Percentiles rank a stretch among this genome's conserved stretches.
Evolutionary conservation across 1,140 invertebrate genomes (phyloP).

Genomic region (Steinernema feltiae): DNA sequence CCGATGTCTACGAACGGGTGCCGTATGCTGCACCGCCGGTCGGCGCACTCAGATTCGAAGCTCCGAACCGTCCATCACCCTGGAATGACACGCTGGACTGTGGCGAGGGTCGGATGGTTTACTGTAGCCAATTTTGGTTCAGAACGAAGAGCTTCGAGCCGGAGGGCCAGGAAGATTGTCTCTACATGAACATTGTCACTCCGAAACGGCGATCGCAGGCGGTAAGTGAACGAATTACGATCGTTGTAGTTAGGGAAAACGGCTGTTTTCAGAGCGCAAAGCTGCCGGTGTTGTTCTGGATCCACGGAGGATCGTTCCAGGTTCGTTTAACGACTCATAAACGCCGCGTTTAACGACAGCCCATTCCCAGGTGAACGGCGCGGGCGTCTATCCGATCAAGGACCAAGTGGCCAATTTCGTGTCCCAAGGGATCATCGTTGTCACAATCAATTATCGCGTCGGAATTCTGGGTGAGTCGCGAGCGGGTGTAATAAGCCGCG

Average conservation of each 20-base stretch:
- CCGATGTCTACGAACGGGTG: background rate
- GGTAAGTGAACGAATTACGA: background rate
- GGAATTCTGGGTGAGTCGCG: conserved; percentile 3
- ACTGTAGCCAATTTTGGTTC: conserved; percentile 2
- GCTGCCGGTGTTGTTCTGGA: background rate
- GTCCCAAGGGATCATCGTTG: background rate
- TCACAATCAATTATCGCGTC: conserved; percentile 7
- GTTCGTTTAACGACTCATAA: background rate
- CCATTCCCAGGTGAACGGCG: background rate
- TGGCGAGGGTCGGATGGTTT: background rate
- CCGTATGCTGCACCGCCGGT: background rate
- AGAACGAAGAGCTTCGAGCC: conserved; percentile 3
- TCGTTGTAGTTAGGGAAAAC: background rate
- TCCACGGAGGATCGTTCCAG: background rate
- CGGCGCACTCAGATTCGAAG: background rate
- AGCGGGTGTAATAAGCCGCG: too few species aligned
- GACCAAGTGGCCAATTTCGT: conserved; percentile 9
- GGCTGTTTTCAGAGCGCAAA: background rate
- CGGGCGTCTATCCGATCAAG: background rate
- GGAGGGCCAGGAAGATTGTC: background rate
- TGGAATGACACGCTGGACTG: conserved; percentile 8
- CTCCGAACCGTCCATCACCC: background rate
- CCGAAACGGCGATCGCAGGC: background rate
- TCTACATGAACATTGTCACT: background rate
- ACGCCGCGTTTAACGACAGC: background rate